Percentiles rank a stretch among this genome's conserved stretches.
Conservation (phyloP, 2,797 vertebrate genomes). For the Spea hammondii region DNA sequence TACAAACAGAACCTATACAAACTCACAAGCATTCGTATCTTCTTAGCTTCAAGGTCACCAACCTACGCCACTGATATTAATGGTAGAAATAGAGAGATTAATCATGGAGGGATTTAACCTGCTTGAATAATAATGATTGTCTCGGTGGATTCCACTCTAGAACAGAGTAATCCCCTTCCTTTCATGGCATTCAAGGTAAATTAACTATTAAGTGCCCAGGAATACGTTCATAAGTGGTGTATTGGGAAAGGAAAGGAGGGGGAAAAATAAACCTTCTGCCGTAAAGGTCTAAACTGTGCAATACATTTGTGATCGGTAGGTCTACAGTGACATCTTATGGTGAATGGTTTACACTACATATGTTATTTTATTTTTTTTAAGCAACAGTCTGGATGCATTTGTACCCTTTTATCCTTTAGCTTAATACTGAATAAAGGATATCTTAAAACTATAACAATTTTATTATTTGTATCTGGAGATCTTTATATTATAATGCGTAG, state of each 20-base stretch:
- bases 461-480: no score
- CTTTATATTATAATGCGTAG: no score
- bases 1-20: no score
- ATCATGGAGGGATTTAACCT: constrained; percentile 24
- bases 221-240: background rate
- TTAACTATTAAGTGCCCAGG: background rate
- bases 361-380: background rate
- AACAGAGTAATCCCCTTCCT: background rate
- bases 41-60: constrained; percentile 25
- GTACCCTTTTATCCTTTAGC: no score
- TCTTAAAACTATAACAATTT: no score
- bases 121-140: constrained; percentile 6
- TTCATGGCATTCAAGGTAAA: background rate
- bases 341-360: constrained; percentile 6
- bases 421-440: no score
- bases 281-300: no score
- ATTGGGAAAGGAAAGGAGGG: background rate
- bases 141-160: constrained; percentile 10
- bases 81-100: constrained; percentile 25
- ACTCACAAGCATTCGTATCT: no score
- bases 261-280: background rate
- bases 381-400: background rate
- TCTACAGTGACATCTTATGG: constrained; percentile 47
- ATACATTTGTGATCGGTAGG: background rate
- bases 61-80: constrained; percentile 24